Percentiles rank a stretch among this genome's conserved stretches.
These are phyloP conservation scores for Diaphora mendica DNA, from an alignment of 2,888 invertebrate species.

Conservation along the genomic window DNA sequence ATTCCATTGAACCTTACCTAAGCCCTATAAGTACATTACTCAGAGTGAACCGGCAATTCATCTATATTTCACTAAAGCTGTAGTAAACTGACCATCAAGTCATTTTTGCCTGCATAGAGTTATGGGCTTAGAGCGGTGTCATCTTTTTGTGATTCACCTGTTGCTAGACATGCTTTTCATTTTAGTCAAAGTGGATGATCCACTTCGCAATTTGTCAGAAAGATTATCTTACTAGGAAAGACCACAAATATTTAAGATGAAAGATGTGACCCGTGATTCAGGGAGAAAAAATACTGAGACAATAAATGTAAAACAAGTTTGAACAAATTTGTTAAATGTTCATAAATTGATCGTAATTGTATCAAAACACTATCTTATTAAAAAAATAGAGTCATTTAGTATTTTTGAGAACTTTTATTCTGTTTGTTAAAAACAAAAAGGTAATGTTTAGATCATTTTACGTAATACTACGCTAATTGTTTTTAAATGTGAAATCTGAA, in stretches of 20 bases:
- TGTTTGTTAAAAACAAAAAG: no score
- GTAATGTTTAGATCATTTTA: no score
- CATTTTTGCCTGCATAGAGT: neutral
- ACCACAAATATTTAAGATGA: neutral
- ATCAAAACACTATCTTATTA: no score
- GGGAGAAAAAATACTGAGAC: neutral
- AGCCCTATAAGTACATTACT: neutral
- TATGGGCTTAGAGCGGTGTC: neutral
- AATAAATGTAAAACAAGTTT: neutral
- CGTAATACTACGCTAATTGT: no score
- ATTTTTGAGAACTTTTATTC: no score
- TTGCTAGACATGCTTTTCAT: neutral
- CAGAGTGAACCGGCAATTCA: neutral
- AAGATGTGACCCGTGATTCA: neutral
- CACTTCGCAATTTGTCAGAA: neutral
- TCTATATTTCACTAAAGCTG: neutral
- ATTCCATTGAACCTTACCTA: neutral
- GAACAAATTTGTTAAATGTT: neutral
- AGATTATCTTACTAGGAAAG: neutral
- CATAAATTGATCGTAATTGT: no score
- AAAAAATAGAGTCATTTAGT: no score
- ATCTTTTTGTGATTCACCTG: neutral
- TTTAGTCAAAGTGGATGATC: neutral
- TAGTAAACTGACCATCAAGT: neutral
- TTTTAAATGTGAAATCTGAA: no score